phyloP scores from a whole-genome alignment of 2,888 invertebrate genomes.

The Athalia circularis region DNA sequence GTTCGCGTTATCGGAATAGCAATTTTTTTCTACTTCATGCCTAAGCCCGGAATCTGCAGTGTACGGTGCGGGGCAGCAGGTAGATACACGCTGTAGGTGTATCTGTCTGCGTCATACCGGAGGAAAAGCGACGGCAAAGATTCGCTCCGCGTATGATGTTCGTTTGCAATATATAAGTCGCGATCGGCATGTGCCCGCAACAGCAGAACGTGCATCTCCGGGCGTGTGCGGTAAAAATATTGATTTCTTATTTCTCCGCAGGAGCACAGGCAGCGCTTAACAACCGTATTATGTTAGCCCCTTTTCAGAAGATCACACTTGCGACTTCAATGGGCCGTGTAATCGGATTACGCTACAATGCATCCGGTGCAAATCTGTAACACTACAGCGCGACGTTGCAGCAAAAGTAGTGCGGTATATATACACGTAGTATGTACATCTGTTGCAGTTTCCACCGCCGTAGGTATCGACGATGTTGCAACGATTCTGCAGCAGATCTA shows the following conservation, averaged over 20 bases:
- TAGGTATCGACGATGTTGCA: too few species aligned
- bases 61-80: too few species aligned
- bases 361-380: constrained; percentile 43
- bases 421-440: constrained; percentile 6
- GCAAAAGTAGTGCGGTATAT: constrained; percentile 3
- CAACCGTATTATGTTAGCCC: constrained; percentile 68
- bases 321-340: constrained; percentile 73
- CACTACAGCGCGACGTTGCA: constrained; percentile 1
- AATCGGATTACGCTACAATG: constrained; percentile 69
- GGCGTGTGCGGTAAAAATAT: constrained; percentile 24
- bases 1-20: constrained; percentile 12
- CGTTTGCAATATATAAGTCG: neutral
- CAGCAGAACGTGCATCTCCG: constrained; percentile 30
- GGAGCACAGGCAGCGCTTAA: constrained; percentile 60
- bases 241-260: constrained; percentile 38
- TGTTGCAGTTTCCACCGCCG: constrained; percentile 38
- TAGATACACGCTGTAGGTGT: too few species aligned
- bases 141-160: constrained; percentile 31
- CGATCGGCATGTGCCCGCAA: constrained; percentile 7
- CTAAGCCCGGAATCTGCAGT: neutral
- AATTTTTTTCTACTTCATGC: constrained; percentile 21
- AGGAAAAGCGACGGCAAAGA: neutral
- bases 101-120: neutral
- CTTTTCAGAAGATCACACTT: constrained; percentile 73
- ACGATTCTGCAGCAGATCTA: too few species aligned